Percentiles rank a stretch among this genome's conserved stretches.
phyloP scores from a whole-genome alignment of 2,113 vertebrate genomes.

The Archocentrus centrarchus region DNA sequence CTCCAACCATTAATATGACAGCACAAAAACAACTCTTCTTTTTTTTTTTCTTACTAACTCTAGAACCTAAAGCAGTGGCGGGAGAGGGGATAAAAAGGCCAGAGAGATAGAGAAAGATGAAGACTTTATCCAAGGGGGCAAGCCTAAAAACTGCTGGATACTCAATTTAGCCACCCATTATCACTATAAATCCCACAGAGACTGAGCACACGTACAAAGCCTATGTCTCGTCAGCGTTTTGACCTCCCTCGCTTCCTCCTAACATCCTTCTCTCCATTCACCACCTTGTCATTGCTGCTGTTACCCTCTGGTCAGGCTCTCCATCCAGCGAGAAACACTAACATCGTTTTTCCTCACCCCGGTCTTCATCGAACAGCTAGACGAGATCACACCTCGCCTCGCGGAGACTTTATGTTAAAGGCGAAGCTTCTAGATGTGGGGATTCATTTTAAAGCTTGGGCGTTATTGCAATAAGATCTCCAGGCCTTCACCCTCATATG shows the following conservation, averaged over 20 bases:
- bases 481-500: neutral
- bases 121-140: neutral
- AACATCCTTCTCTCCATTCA: neutral
- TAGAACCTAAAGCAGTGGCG: neutral
- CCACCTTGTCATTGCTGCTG: neutral
- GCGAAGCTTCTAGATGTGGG: neutral
- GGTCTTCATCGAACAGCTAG: neutral
- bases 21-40: constrained; percentile 52
- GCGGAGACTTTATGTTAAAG: neutral
- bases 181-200: constrained; percentile 2
- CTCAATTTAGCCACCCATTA: constrained; percentile 4
- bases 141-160: constrained; percentile 23
- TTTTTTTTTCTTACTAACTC: constrained; percentile 6
- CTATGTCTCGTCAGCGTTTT: constrained; percentile 10
- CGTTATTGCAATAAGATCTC: constrained; percentile 55
- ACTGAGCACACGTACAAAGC: neutral
- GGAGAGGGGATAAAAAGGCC: neutral
- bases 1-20: constrained; percentile 32
- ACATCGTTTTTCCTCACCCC: neutral
- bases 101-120: neutral
- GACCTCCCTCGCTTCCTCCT: constrained; percentile 3
- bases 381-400: neutral
- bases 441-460: neutral
- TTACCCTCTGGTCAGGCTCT: neutral
- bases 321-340: neutral